Conservation (phyloP, 2,113 vertebrate genomes). For the Jaculus jaculus region DNA sequence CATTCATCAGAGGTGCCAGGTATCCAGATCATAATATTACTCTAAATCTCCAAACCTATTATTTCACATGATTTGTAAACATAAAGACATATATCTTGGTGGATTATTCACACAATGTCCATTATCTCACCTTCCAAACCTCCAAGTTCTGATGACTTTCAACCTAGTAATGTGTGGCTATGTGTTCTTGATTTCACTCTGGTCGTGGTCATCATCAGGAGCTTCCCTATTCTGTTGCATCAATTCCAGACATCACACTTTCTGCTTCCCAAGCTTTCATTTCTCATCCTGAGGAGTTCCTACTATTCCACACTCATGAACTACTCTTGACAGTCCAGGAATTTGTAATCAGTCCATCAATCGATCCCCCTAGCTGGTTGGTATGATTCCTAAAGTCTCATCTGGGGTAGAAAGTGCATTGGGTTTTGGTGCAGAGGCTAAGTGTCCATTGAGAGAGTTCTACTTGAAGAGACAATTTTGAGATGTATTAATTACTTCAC, state of each 20-base stretch:
- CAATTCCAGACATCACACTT: neutral
- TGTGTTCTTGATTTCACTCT: accelerated
- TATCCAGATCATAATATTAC: neutral
- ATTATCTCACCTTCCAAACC: neutral
- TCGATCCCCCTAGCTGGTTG: neutral
- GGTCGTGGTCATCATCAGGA: neutral
- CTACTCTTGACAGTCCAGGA: neutral
- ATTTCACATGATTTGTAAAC: neutral
- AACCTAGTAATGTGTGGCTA: neutral
- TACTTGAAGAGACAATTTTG: neutral
- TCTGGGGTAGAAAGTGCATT: neutral
- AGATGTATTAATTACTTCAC: neutral
- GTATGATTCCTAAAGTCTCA: neutral
- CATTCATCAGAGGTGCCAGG: neutral
- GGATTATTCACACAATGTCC: neutral
- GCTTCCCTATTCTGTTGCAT: neutral
- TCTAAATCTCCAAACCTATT: neutral
- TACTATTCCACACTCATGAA: neutral
- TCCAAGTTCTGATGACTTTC: neutral
- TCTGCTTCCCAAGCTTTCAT: neutral
- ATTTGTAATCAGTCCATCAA: neutral
- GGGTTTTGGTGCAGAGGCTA: neutral
- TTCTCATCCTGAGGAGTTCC: neutral
- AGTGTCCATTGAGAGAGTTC: neutral
- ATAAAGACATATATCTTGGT: neutral